A percentile compares a stretch with the other conserved stretches of the same genome.
Conservation (phyloP, 1,140 invertebrate genomes). For the Diorhabda elongata region DNA sequence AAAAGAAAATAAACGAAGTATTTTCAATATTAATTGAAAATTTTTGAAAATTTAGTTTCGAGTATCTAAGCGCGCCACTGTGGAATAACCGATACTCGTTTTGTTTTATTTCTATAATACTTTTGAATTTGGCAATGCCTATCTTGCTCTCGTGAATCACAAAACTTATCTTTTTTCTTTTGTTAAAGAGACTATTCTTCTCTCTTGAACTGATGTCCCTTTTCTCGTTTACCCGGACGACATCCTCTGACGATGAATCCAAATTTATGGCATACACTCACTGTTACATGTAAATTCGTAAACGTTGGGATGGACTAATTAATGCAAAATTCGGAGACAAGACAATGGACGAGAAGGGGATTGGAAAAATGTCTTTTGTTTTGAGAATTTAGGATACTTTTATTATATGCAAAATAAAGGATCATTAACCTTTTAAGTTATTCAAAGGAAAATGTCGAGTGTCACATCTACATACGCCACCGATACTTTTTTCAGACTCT, state of each 20-base stretch:
- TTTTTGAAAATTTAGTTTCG: too few species aligned
- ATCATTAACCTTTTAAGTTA: background rate
- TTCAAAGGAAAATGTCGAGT: too few species aligned
- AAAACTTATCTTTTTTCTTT: slow-evolving; percentile 31
- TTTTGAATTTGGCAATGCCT: slow-evolving; percentile 26
- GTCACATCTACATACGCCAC: too few species aligned
- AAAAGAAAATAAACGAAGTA: too few species aligned
- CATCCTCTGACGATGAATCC: slow-evolving; percentile 15
- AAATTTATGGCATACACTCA: slow-evolving; percentile 32
- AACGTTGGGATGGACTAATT: slow-evolving; percentile 28
- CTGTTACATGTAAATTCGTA: slow-evolving; percentile 34
- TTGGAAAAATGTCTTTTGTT: background rate
- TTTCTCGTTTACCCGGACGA: slow-evolving; percentile 18
- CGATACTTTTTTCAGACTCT: too few species aligned
- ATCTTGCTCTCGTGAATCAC: slow-evolving; percentile 33
- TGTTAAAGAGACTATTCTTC: slow-evolving; percentile 30
- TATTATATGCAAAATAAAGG: background rate
- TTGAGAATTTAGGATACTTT: background rate
- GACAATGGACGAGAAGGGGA: background rate
- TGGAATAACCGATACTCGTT: background rate
- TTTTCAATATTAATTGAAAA: too few species aligned
- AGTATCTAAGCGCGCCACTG: background rate
- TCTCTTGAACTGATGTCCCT: slow-evolving; percentile 26
- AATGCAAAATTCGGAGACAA: slow-evolving; percentile 29
- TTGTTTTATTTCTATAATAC: slow-evolving; percentile 8